Conservation (phyloP, 1,140 invertebrate species). For the Pseudomyrmex dendroicus region DNA sequence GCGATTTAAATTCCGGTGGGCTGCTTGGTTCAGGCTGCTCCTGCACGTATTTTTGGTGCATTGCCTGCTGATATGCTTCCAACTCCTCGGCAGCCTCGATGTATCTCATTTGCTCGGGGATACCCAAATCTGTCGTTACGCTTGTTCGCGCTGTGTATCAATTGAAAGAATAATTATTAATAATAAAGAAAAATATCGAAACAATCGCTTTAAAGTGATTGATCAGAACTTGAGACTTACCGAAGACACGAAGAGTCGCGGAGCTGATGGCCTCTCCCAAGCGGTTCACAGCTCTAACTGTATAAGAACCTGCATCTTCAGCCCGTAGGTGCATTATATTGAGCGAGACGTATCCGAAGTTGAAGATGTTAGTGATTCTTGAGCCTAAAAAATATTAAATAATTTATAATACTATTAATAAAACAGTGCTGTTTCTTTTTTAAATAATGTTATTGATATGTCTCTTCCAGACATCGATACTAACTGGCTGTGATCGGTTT, state of each 20-base stretch:
- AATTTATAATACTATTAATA: conserved; percentile 3
- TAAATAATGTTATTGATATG: neutral
- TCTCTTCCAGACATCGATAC: conserved; percentile 43
- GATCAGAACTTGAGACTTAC: conserved; percentile 76
- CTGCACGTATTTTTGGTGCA: conserved; percentile 90
- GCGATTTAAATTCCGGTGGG: conserved; percentile 96
- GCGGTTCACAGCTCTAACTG: conserved; percentile 94
- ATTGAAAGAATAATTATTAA: conserved; percentile 20
- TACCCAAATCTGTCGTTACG: conserved; percentile 94
- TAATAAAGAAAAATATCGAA: neutral
- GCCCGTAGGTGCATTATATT: conserved; percentile 98
- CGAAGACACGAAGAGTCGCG: conserved; percentile 91
- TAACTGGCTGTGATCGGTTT: conserved; percentile 95
- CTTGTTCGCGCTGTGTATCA: conserved; percentile 88
- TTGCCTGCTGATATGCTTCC: conserved; percentile 94
- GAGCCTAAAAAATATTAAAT: conserved; percentile 86
- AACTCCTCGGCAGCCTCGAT: conserved; percentile 97
- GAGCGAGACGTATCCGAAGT: conserved; percentile 99
- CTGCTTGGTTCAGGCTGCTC: conserved; percentile 91
- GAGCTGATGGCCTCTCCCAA: conserved; percentile 94
- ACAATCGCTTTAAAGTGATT: conserved; percentile 14
- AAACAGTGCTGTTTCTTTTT: neutral
- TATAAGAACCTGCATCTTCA: conserved; percentile 97
- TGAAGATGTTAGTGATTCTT: conserved; percentile 97
- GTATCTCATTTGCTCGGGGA: conserved; percentile 96